Evolutionary conservation across 2,888 invertebrate genomes (phyloP).

Genomic region (Lochmaea crataegi): DNA sequence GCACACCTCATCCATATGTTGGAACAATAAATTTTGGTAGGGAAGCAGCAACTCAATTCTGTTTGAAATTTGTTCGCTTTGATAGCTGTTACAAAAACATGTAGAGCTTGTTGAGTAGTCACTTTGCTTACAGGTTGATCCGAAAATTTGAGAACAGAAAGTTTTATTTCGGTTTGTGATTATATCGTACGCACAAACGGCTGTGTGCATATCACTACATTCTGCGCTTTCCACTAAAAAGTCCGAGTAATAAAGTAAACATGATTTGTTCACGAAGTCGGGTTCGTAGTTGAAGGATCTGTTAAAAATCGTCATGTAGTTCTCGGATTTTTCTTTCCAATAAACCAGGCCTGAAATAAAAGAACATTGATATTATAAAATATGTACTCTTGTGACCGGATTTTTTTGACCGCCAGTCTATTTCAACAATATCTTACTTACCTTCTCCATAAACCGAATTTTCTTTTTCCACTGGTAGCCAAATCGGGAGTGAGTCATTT

Average conservation of each 20-base stretch:
- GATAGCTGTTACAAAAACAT: conserved; percentile 50
- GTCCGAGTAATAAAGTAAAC: conserved; percentile 49
- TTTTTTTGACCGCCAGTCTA: too few relatives aligned
- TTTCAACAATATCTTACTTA: too few relatives aligned
- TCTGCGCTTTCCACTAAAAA: conserved; percentile 45
- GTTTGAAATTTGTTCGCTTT: conserved; percentile 8
- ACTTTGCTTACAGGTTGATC: conserved; percentile 45
- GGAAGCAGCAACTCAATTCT: conserved; percentile 49
- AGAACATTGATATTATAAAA: not conserved
- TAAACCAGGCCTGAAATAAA: conserved; percentile 45
- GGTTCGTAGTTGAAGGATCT: conserved; percentile 28
- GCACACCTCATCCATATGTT: conserved; percentile 43
- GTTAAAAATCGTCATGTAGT: conserved; percentile 42
- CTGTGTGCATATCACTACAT: conserved; percentile 48
- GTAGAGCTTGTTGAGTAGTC: conserved; percentile 47
- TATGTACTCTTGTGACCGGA: not conserved
- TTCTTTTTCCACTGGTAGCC: conserved; percentile 52
- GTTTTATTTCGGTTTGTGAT: conserved; percentile 36
- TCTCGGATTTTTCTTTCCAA: conserved; percentile 45
- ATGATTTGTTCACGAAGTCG: conserved; percentile 47
- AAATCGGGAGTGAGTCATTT: conserved; percentile 42
- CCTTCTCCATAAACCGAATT: conserved; percentile 41
- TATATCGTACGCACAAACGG: conserved; percentile 50
- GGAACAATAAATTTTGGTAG: conserved; percentile 52
- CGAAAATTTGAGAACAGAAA: conserved; percentile 45